These are phyloP conservation scores for cattle (Bos taurus) DNA, from an alignment of 2,113 vertebrate species.

Conservation along the genomic window ARS-UCD2.0 NC_037330.1:70761501-70762000, in stretches of 20 bases:
- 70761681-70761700: not conserved
- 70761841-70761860: not conserved
- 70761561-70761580: not conserved
- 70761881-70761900: not conserved
- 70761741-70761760: not conserved
- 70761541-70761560: not conserved
- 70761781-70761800: not conserved
- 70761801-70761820: fast-evolving
- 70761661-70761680: not conserved
- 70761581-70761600: not conserved
- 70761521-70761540: not conserved
- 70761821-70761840: not conserved
- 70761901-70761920: not conserved
- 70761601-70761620: not conserved
- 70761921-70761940: not conserved
- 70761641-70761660: not conserved
- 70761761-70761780: not conserved
- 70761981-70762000: not conserved
- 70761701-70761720: not conserved
- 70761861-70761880: not conserved
- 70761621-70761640: not conserved
- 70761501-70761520: not conserved
- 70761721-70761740: not conserved
- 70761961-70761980: not conserved
- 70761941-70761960: not conserved